A percentile compares a stretch with the other conserved stretches of the same genome.
These are phyloP conservation scores for Collichthys lucidus DNA, from an alignment of 2,113 vertebrate species.

Conservation along the genomic window DNA sequence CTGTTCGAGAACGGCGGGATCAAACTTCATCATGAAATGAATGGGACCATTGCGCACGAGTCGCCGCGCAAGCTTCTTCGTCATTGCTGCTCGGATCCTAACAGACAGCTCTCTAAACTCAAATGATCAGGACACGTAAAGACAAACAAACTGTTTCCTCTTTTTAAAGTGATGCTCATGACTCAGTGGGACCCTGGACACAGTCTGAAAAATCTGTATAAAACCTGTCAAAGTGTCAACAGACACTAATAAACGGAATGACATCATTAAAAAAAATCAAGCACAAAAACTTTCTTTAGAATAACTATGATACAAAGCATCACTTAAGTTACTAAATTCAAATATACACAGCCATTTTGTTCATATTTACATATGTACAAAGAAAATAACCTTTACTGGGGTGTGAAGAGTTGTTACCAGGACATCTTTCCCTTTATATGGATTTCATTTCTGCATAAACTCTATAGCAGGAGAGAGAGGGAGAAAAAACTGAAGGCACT, in stretches of 20 bases:
- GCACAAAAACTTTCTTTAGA: conserved; percentile 64
- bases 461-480: conserved; percentile 24
- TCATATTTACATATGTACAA: conserved; percentile 97
- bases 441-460: conserved; percentile 66
- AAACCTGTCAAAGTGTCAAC: conserved; percentile 76
- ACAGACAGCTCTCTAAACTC: conserved; percentile 21
- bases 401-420: conserved; percentile 46
- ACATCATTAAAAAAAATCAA: conserved; percentile 77
- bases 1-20: background rate
- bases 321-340: conserved; percentile 96
- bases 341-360: conserved; percentile 96
- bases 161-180: conserved; percentile 67
- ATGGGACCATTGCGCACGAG: background rate
- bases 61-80: background rate
- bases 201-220: conserved; percentile 70
- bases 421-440: conserved; percentile 71
- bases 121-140: conserved; percentile 58
- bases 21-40: conserved; percentile 12
- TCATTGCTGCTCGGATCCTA: background rate
- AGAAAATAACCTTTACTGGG: conserved; percentile 72
- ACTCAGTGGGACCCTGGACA: conserved; percentile 59
- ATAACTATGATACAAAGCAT: conserved; percentile 82
- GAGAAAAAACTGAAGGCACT: conserved; percentile 89
- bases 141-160: conserved; percentile 63
- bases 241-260: conserved; percentile 88